Evolutionary conservation across 2,113 vertebrate species (phyloP), one percentile per base, ranked within the genome.

Genomic region (Lepus timidus): DNA sequence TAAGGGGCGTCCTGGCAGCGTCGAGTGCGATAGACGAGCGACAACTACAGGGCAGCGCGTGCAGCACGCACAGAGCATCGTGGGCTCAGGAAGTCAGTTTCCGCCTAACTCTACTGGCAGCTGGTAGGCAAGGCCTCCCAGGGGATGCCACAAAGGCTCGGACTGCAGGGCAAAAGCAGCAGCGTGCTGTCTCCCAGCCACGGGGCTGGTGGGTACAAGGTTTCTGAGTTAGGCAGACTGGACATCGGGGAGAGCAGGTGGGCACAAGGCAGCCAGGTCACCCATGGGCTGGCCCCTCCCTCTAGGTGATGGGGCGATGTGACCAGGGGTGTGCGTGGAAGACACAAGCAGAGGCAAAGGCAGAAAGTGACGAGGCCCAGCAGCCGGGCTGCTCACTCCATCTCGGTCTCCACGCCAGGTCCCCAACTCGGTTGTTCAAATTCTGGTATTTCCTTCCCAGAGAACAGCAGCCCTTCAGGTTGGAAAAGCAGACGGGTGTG

Each of bases 31-130:
- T 52, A n/a, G 64, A 12, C 31, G 22, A 29, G 10, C 52, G 10
- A 33, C 55, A 6, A 17, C 11, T 2, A 0, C 12, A 3, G 16
- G 27, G 11, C 2, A 16, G 16, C 23, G 29, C 19, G 1, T 9
- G 17, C 8, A 31, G 25, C 3, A 16, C 13, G 3, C 22, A 67
- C 14, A 29, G 19, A 5, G 44, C 33, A 23, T 7, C 0, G 2
- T 31, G 7, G 25, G 16, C 58, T 39, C 12, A 79, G 51, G 68
- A n/a, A 12, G 36, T 27, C 0, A 17, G 12, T 29, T 31, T 83
- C 55, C 55, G n/a, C 22, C 36, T 16, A 65, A 27, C n/a, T 74
- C 81, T 16, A 27, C 65, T 13, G 49, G 84, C n/a, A 61, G 36
- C 52, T 1, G n/a, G 19, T n/a, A 33, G 51, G 29, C 9, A 33